Evolutionary conservation across 2,888 invertebrate genomes (phyloP), one percentile per base, ranked within the genome.

Genomic region (Aphidoletes aphidimyza): DNA sequence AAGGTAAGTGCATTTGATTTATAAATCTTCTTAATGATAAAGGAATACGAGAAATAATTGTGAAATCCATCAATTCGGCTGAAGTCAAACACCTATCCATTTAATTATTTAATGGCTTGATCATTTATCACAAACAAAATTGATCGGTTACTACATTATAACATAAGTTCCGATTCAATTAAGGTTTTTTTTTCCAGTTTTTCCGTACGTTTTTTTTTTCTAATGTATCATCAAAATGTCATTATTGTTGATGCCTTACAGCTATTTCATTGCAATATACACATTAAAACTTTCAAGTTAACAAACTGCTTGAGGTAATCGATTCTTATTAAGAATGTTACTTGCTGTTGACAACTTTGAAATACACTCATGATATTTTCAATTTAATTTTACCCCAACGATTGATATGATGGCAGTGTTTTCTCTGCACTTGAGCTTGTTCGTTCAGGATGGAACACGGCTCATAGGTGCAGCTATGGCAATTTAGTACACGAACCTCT

Each of bases 1-100:
- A 69, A 69, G 69, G 69, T 69, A 69, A 69, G 69, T 69, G 69
- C n/a, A n/a, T n/a, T n/a, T n/a, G n/a, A n/a, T n/a, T n/a, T n/a
- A n/a, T n/a, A n/a, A n/a, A n/a, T n/a, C n/a, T n/a, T n/a, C n/a
- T n/a, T n/a, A n/a, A n/a, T n/a, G n/a, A n/a, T n/a, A n/a, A n/a
- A n/a, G n/a, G n/a, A n/a, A n/a, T n/a, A n/a, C n/a, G n/a, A n/a
- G n/a, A n/a, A n/a, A n/a, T n/a, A n/a, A n/a, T n/a, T n/a, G n/a
- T n/a, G n/a, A n/a, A n/a, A n/a, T n/a, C n/a, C n/a, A n/a, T n/a
- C 47, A 47, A 9, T 17, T 47, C 47, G 17, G 8, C 11, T 39
- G 39, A 47, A 47, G 9, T 14, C 2, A 47, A 9, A 47, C 47
- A 47, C 6, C 6, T n/a, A n/a, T n/a, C n/a, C n/a, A n/a, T n/a